These are phyloP conservation scores for Rhagium mordax DNA, from an alignment of 2,888 invertebrate species.

Conservation along the genomic window DNA sequence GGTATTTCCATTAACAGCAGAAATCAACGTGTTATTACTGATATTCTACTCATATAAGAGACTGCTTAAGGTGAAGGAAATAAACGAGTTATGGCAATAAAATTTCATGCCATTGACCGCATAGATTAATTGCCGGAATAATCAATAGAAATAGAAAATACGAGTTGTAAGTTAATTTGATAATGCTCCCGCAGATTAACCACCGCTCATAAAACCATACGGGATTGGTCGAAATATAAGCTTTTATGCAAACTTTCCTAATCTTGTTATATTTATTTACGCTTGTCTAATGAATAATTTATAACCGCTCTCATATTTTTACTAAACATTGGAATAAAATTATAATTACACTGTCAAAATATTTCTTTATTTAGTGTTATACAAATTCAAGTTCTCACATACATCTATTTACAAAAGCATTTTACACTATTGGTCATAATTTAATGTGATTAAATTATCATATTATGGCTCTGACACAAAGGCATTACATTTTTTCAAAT, in stretches of 20 bases:
- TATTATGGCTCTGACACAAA: no score
- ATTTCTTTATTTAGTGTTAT: no score
- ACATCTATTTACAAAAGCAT: no score
- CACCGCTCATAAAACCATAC: background rate
- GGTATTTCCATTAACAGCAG: constrained; percentile 4
- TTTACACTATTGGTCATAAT: no score
- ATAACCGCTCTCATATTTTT: no score
- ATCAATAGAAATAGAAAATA: constrained; percentile 21
- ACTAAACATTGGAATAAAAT: no score
- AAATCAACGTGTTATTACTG: constrained; percentile 15
- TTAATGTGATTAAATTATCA: no score
- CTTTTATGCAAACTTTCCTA: background rate
- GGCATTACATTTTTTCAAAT: no score
- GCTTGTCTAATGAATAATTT: no score
- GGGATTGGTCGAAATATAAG: background rate
- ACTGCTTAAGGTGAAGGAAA: constrained; percentile 22
- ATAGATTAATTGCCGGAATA: constrained; percentile 22
- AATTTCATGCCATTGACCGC: constrained; percentile 29
- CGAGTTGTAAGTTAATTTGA: constrained; percentile 9
- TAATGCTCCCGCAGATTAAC: background rate
- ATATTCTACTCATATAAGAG: constrained; percentile 2
- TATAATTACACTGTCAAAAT: no score
- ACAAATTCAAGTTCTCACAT: no score
- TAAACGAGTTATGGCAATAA: constrained; percentile 29
- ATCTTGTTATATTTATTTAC: no score